A percentile compares a stretch with the other conserved stretches of the same genome.
These are phyloP conservation scores for Delphinus delphis DNA, from an alignment of 2,113 vertebrate genomes.

Conservation along the genomic window DNA sequence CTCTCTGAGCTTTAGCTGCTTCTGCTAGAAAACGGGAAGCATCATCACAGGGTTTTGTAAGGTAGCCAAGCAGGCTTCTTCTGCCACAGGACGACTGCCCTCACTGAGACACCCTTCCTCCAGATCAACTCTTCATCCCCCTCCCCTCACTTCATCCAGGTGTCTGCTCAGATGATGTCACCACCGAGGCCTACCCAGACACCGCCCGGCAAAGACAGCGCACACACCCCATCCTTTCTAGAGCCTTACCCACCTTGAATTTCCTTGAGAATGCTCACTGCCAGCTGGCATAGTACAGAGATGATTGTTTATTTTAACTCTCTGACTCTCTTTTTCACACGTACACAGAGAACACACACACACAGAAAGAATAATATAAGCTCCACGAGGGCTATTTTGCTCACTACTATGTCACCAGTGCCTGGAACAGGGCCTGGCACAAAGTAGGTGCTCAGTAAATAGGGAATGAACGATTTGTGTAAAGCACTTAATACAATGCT, in stretches of 20 bases:
- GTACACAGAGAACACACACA: not conserved
- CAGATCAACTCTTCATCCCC: no score
- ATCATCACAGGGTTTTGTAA: not conserved
- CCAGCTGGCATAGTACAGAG: not conserved
- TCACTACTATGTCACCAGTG: not conserved
- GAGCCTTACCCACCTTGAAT: no score
- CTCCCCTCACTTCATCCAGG: not conserved
- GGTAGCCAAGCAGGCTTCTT: not conserved
- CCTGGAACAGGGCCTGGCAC: not conserved
- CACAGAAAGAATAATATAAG: not conserved
- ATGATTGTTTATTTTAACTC: no score
- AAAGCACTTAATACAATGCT: not conserved
- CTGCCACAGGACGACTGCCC: not conserved
- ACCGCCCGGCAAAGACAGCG: rapidly evolving
- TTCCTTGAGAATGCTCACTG: not conserved
- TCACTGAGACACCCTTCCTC: not conserved
- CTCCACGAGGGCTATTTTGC: not conserved
- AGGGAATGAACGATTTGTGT: not conserved
- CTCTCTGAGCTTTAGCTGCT: not conserved
- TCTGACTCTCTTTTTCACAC: not conserved
- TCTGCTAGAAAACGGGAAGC: not conserved
- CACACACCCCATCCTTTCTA: not conserved
- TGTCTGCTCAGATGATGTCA: not conserved
- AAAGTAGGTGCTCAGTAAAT: rapidly evolving
- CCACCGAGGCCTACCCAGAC: not conserved